Conservation (phyloP, 2,113 vertebrate genomes). For the Anguilla japonica region DNA sequence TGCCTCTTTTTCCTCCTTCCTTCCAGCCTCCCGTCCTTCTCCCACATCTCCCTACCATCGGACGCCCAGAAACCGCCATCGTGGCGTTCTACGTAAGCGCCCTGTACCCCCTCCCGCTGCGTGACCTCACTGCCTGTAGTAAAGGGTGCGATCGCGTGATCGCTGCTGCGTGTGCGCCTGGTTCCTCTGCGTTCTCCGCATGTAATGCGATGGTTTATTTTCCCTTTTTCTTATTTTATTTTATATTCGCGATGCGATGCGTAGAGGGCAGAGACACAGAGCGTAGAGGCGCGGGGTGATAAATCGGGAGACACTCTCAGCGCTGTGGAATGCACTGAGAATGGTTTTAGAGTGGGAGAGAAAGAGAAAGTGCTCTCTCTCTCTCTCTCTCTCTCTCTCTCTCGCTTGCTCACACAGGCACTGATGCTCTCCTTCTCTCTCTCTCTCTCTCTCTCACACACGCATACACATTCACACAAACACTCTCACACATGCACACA, state of each 20-base stretch:
- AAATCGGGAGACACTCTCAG: background rate
- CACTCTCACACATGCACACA: too few relatives aligned
- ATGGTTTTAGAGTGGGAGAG: background rate
- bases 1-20: background rate
- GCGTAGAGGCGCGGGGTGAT: background rate
- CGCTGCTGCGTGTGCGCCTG: background rate
- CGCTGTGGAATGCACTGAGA: background rate
- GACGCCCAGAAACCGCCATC: too few relatives aligned
- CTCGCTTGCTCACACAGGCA: background rate
- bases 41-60: too few relatives aligned
- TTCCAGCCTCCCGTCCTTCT: background rate
- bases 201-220: background rate
- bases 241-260: background rate
- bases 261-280: background rate
- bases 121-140: background rate
- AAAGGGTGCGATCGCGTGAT: background rate
- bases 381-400: background rate
- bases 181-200: background rate
- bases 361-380: background rate
- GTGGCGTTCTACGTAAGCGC: too few relatives aligned
- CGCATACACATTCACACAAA: too few relatives aligned
- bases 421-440: background rate
- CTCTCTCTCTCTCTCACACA: background rate
- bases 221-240: background rate
- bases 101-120: too few relatives aligned